Conservation (phyloP, 2,888 invertebrate genomes). For the Beris chalybata region DNA sequence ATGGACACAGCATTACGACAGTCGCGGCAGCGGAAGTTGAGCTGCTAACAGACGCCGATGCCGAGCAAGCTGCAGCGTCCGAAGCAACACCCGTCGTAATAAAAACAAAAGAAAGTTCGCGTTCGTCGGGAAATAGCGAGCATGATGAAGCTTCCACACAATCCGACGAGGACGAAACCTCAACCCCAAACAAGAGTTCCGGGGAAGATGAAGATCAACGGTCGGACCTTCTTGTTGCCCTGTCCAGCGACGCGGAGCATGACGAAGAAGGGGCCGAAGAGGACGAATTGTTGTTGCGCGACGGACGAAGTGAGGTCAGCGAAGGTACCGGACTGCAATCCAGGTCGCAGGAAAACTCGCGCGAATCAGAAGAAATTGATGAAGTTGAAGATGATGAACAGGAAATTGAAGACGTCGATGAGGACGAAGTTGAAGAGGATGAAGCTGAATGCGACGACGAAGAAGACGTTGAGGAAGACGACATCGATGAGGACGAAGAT, state of each 20-base stretch:
- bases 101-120: not conserved
- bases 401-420: not conserved
- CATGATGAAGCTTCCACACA: not conserved
- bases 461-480: not conserved
- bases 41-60: not conserved
- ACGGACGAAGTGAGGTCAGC: not conserved
- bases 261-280: not conserved
- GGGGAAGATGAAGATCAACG: not conserved
- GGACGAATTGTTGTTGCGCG: not conserved
- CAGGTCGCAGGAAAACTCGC: not conserved
- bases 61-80: not conserved
- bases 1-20: conserved; percentile 3
- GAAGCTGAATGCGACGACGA: not conserved
- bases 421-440: not conserved
- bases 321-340: conserved; percentile 9
- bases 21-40: conserved; percentile 5
- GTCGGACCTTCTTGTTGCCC: not conserved
- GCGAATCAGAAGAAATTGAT: not conserved
- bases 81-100: not conserved
- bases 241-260: not conserved
- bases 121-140: not conserved
- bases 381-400: conserved; percentile 4
- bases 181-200: not conserved
- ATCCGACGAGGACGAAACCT: not conserved
- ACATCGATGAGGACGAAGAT: not conserved